Evolutionary conservation across 2,888 invertebrate species (phyloP), one percentile per base, ranked within the genome.

Genomic region (Exocentrus adspersus): DNA sequence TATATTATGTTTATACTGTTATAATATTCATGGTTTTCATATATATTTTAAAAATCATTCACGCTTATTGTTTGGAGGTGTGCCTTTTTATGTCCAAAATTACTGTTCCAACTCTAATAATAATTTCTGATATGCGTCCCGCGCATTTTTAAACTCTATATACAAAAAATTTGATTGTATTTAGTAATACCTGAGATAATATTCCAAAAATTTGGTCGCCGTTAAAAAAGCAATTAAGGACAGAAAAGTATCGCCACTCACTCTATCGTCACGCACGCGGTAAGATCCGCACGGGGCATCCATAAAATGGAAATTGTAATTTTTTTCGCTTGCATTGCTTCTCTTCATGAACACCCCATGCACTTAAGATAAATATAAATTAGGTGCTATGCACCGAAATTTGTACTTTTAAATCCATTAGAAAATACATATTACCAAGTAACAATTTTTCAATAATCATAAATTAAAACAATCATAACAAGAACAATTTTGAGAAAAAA

Each of bases 381-480:
- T 52, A 12, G 75, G 76, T 74, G 77, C 75, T 75, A 71, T 60
- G 78, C 78, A 78, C 75, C 79, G 73, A 70, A 69, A 70, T 80
- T 80, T 80, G 80, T 80, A 80, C 80, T 80, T 77, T n/a, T 78
- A 74, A 77, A 78, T 76, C 76, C 75, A 78, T 37, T 78, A 78
- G 77, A 76, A 76, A 79, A 77, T 77, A n/a, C n/a, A n/a, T n/a
- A 76, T 77, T 70, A 76, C 70, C 69, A 69, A 75, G 70, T 75
- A 79, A 75, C 72, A 75, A 72, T 68, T 71, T 72, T 60, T 65
- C 65, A 48, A 72, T 72, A 74, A 77, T 75, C 73, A 77, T 77
- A 79, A 79, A 78, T 79, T 75, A 79, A 80, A 79, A 80, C 77
- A 79, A 78, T 72, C 68, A 64, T 77, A 81, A 81, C 80, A 80